phyloP scores from a whole-genome alignment of 2,888 invertebrate species.

The Anaspis maculata region DNA sequence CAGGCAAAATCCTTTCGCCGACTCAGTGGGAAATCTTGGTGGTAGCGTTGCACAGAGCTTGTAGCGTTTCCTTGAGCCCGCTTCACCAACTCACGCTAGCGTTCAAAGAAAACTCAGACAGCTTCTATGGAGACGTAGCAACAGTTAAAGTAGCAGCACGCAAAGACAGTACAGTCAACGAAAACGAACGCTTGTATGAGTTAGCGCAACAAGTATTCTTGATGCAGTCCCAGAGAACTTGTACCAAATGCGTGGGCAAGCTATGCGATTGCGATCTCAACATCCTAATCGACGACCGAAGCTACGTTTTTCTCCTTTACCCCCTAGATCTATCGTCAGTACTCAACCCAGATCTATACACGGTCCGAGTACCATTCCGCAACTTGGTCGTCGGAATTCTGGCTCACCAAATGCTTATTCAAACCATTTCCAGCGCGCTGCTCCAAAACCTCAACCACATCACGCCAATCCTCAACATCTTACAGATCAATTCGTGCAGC shows the following conservation, averaged over 20 bases:
- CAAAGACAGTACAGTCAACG: slow-evolving; percentile 75
- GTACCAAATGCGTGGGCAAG: slow-evolving; percentile 36
- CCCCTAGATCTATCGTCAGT: slow-evolving; percentile 63
- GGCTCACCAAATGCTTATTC: slow-evolving; percentile 87
- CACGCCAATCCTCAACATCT: slow-evolving; percentile 39
- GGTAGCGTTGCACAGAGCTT: slow-evolving; percentile 72
- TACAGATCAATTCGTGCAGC: slow-evolving; percentile 40
- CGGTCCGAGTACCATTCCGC: slow-evolving; percentile 78
- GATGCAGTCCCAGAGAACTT: slow-evolving; percentile 43
- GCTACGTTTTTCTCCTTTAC: slow-evolving; percentile 82
- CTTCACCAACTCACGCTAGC: slow-evolving; percentile 82
- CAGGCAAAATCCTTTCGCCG: slow-evolving; percentile 70
- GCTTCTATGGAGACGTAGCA: slow-evolving; percentile 87
- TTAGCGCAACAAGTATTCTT: slow-evolving; percentile 82
- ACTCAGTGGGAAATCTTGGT: slow-evolving; percentile 84
- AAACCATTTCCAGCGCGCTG: slow-evolving; percentile 80
- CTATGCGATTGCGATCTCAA: slow-evolving; percentile 41
- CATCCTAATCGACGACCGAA: slow-evolving; percentile 68
- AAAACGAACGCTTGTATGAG: slow-evolving; percentile 76
- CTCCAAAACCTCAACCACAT: slow-evolving; percentile 53
- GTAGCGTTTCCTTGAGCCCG: slow-evolving; percentile 79
- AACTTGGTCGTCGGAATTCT: slow-evolving; percentile 81
- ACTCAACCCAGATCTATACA: slow-evolving; percentile 67
- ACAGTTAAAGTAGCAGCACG: slow-evolving; percentile 91
- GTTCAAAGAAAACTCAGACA: slow-evolving; percentile 85